These are phyloP conservation scores for Magallana ariakensis DNA, from an alignment of 1,140 invertebrate species.

Conservation along the genomic window DNA sequence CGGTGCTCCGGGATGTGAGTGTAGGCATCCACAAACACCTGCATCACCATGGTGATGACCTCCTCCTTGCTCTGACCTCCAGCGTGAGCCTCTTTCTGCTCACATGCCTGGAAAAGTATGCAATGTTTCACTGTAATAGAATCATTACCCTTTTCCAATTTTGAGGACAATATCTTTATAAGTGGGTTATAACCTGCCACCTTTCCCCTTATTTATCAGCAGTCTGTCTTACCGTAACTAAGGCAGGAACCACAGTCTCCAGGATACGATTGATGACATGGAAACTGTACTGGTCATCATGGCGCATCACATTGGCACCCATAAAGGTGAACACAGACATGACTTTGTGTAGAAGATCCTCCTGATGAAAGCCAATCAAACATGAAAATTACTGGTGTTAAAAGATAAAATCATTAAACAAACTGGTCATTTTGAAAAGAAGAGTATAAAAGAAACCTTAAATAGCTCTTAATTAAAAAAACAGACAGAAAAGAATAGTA, in stretches of 20 bases:
- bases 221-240: slow-evolving; percentile 82
- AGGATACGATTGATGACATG: slow-evolving; percentile 95
- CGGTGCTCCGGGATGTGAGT: slow-evolving; percentile 94
- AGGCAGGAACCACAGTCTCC: slow-evolving; percentile 92
- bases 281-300: slow-evolving; percentile 96
- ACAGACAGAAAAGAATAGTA: slow-evolving; percentile 43
- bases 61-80: slow-evolving; percentile 70
- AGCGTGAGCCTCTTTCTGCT: slow-evolving; percentile 61
- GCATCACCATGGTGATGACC: slow-evolving; percentile 85
- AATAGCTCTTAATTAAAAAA: not conserved
- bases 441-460: no score
- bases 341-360: slow-evolving; percentile 92
- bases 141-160: no score
- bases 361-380: slow-evolving; percentile 74
- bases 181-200: not conserved
- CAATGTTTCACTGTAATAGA: not conserved
- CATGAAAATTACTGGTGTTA: not conserved
- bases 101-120: slow-evolving; percentile 67
- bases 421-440: no score
- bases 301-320: slow-evolving; percentile 92
- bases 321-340: slow-evolving; percentile 98
- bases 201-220: no score
- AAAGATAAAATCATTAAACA: no score
- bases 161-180: no score
- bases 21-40: slow-evolving; percentile 93